phyloP scores from a whole-genome alignment of 2,888 invertebrate species.

The Hydriomena furcata region DNA sequence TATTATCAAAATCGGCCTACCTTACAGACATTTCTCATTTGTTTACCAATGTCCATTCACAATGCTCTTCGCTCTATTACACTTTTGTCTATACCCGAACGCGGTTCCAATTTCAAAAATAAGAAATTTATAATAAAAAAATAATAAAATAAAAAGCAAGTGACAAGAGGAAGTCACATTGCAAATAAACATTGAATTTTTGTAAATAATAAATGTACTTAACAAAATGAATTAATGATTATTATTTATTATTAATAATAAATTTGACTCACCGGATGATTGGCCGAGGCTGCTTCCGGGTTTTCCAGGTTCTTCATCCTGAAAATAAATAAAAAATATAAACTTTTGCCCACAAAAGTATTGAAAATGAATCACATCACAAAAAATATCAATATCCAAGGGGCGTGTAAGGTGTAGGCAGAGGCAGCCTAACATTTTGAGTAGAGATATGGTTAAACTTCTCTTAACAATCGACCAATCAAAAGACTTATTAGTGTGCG shows the following conservation, averaged over 20 bases:
- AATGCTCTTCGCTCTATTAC: constrained; percentile 67
- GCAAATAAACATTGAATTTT: constrained; percentile 74
- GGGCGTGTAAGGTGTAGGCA: too few relatives aligned
- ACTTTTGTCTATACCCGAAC: constrained; percentile 36
- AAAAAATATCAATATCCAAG: too few relatives aligned
- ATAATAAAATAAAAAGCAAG: constrained; percentile 56
- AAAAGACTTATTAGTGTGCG: too few relatives aligned
- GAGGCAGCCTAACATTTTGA: too few relatives aligned
- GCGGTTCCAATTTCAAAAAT: constrained; percentile 23
- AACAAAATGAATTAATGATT: too few relatives aligned
- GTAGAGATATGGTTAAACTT: too few relatives aligned
- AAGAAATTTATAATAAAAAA: constrained; percentile 36
- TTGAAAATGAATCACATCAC: too few relatives aligned
- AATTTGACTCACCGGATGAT: constrained; percentile 67
- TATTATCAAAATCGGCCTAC: constrained; percentile 72
- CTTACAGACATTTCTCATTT: constrained; percentile 78
- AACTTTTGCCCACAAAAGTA: too few relatives aligned
- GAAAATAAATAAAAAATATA: constrained; percentile 32
- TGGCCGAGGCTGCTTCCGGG: constrained; percentile 73
- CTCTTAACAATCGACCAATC: too few relatives aligned
- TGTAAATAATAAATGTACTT: constrained; percentile 37
- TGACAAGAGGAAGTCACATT: constrained; percentile 76
- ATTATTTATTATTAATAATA: constrained; percentile 3
- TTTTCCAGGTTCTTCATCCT: constrained; percentile 79
- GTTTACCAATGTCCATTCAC: constrained; percentile 77